These are phyloP conservation scores for Candidula unifasciata DNA, from an alignment of 2,888 invertebrate species.

Conservation along the genomic window DNA sequence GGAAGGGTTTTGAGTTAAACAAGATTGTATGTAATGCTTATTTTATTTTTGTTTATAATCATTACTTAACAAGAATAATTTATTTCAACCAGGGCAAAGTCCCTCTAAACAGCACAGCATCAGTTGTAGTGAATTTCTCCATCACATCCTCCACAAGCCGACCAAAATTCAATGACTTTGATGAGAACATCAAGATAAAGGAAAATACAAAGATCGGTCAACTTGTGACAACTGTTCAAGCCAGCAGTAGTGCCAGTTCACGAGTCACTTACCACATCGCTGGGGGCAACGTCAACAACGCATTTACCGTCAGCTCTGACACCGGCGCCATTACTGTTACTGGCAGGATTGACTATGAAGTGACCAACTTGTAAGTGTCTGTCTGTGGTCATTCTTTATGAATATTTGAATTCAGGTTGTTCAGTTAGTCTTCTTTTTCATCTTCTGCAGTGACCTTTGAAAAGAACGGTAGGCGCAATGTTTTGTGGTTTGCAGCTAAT, in stretches of 20 bases:
- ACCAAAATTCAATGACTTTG: conserved; percentile 84
- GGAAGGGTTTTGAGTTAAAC: too few species aligned
- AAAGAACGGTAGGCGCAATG: too few species aligned
- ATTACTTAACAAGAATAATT: background rate
- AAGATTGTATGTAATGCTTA: too few species aligned
- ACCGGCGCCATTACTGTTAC: conserved; percentile 63
- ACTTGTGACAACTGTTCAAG: conserved; percentile 87
- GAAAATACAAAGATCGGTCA: conserved; percentile 65
- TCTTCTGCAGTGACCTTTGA: too few species aligned
- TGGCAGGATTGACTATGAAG: conserved; percentile 68
- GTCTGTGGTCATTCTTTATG: background rate
- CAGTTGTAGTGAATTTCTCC: conserved; percentile 87
- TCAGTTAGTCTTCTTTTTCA: too few species aligned
- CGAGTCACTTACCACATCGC: conserved; percentile 85
- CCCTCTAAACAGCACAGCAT: conserved; percentile 85
- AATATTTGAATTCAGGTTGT: too few species aligned
- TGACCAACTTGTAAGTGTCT: conserved; percentile 51
- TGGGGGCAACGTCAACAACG: conserved; percentile 93
- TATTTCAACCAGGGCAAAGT: conserved; percentile 80
- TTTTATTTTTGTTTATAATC: too few species aligned
- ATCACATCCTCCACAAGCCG: conserved; percentile 84
- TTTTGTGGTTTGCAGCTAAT: too few species aligned
- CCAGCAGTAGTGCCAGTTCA: conserved; percentile 82
- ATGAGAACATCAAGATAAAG: conserved; percentile 81
- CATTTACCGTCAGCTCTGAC: conserved; percentile 62